These are phyloP conservation scores for Sinocyclocheilus anophthalmus DNA, from an alignment of 2,113 vertebrate genomes.

Conservation along the genomic window DNA sequence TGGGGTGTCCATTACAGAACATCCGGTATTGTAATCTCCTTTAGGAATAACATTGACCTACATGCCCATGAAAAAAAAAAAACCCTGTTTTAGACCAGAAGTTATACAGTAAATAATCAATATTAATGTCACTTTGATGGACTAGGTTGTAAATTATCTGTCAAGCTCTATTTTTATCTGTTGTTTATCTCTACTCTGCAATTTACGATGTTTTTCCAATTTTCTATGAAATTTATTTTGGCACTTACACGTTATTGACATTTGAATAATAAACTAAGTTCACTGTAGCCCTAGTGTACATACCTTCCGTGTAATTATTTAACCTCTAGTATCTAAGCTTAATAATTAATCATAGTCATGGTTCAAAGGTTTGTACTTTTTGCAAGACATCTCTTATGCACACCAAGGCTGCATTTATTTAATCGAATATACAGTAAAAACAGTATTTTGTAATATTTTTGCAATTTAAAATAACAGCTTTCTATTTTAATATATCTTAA, in stretches of 20 bases:
- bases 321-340: neutral
- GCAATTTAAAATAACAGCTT: neutral
- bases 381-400: neutral
- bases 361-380: neutral
- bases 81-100: neutral
- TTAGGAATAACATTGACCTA: conserved; percentile 18
- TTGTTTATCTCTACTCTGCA: neutral
- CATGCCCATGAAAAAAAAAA: neutral
- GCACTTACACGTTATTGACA: neutral
- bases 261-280: neutral
- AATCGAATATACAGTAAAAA: neutral
- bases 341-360: neutral
- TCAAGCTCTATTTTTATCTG: neutral
- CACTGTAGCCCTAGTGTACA: neutral
- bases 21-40: conserved; percentile 17
- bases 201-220: too few relatives aligned
- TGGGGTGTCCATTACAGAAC: conserved; percentile 26
- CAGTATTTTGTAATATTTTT: neutral
- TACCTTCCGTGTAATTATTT: neutral
- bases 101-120: neutral
- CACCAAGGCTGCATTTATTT: neutral
- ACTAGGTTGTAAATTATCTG: neutral
- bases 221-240: neutral
- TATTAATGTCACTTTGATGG: neutral
- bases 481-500: neutral